phyloP scores from a whole-genome alignment of 2,888 invertebrate genomes.

The Drosophila limbata region DNA sequence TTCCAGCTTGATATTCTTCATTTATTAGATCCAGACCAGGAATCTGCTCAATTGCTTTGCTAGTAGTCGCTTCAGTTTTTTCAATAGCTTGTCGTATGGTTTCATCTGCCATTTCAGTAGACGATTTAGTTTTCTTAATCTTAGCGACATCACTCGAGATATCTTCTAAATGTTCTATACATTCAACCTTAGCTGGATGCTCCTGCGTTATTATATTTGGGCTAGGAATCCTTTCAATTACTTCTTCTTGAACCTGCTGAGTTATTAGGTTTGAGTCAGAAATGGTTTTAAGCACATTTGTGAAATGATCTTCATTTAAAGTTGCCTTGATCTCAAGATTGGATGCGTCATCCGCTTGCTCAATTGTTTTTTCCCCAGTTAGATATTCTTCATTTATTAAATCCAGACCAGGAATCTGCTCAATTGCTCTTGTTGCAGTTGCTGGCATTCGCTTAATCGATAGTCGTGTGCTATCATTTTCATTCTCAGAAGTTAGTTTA shows the following conservation, averaged over 20 bases:
- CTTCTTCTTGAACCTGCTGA: no score
- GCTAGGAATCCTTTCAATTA: conserved; percentile 7
- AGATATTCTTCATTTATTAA: not conserved
- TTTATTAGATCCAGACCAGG: conserved; percentile 6
- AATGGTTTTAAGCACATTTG: no score
- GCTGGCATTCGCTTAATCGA: not conserved
- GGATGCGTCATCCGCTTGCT: no score
- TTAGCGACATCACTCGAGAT: not conserved
- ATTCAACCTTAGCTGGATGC: not conserved
- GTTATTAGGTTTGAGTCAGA: no score
- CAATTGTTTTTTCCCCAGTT: not conserved
- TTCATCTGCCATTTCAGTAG: not conserved
- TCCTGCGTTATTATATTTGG: not conserved
- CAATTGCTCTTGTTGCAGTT: not conserved
- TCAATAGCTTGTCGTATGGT: not conserved
- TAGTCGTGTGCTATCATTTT: no score
- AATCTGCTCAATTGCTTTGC: conserved; percentile 6
- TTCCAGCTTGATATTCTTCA: not conserved
- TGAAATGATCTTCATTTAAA: no score
- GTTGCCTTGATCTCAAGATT: not conserved
- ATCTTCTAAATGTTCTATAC: not conserved
- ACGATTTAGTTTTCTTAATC: not conserved
- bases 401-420: conserved; percentile 18
- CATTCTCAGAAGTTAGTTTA: not conserved
- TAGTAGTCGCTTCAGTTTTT: not conserved